Evolutionary conservation across 2,113 vertebrate species (phyloP), one percentile per base, ranked within the genome.

Genomic region (Dasyurus viverrinus): DNA sequence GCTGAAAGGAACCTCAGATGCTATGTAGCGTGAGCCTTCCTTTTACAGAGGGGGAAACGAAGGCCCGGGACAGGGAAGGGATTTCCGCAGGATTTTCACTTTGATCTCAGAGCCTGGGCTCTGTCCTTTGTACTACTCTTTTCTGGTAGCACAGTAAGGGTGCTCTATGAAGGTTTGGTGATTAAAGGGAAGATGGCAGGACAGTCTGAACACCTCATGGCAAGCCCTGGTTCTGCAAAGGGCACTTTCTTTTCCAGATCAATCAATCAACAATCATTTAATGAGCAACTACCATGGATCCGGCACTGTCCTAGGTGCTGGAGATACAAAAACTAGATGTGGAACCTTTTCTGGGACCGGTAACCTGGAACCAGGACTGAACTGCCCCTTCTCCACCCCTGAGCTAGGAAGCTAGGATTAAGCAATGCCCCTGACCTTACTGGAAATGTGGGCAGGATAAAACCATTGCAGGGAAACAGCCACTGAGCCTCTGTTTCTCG

Each of bases 321-420:
- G n/a, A 42, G n/a, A 68, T 68, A 36, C 12, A 68, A 36, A 68
- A 68, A 36, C 60, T 27, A 36, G 30, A 68, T 14, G 16, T 10
- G 19, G 16, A 84, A 16, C 16, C 36, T 84, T 84, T 36, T 84
- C 16, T 22, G 36, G 19, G 68, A 84, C 6, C 16, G 16, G 68
- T 42, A n/a, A 84, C 36, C 68, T 7, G 6, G n/a, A 42, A 42
- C 68, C 36, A 84, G 68, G 36, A 8, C 36, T 76, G 60, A 14
- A 14, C 14, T n/a, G 36, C 68, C 36, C 36, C 36, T 76, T n/a
- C 68, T 14, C 68, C 16, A n/a, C 3, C 36, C 11, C 36, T 76
- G 68, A 42, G 30, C 8, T 92, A 92, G 68, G 6, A 8, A 93
- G n/a, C 30, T 48, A 96, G 95, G 76, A 93, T 96, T 93, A 96